phyloP scores from a whole-genome alignment of 2,888 invertebrate species.

The Chloroclysta siterata region DNA sequence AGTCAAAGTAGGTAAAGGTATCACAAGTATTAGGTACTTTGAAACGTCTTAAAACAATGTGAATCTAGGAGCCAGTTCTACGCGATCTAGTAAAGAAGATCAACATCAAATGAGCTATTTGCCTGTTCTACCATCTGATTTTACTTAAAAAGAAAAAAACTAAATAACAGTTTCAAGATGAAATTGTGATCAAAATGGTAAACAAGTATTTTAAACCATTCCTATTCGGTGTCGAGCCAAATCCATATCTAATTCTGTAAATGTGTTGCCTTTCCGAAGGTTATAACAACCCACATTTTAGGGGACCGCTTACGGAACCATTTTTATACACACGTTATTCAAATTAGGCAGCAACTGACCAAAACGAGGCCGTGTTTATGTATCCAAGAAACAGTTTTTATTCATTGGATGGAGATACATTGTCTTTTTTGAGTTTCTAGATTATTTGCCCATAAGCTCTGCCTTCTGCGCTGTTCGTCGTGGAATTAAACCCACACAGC shows the following conservation, averaged over 20 bases:
- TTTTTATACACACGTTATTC: conserved; percentile 6
- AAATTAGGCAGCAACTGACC: conserved; percentile 1
- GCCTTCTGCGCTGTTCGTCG: no score
- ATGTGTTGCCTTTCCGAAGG: conserved; percentile 34
- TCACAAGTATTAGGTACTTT: no score
- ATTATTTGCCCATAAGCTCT: not conserved
- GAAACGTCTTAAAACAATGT: no score
- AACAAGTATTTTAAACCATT: conserved; percentile 19
- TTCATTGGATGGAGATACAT: not conserved
- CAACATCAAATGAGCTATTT: no score
- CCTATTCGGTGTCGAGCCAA: conserved; percentile 21
- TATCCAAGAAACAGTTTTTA: not conserved
- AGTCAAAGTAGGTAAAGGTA: no score
- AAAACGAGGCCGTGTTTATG: conserved; percentile 1
- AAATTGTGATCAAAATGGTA: conserved; percentile 13
- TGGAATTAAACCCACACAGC: no score
- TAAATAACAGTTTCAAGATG: not conserved
- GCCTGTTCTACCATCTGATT: no score
- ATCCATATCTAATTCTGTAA: conserved; percentile 30
- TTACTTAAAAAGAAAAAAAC: no score
- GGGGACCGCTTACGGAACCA: conserved; percentile 8
- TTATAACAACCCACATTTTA: conserved; percentile 36
- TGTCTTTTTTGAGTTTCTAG: not conserved
- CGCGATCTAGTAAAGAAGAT: no score
- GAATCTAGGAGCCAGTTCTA: no score